Base-by-base conservation (phyloP, 2,113 vertebrate genomes). In the Lampris incognitus region DNA sequence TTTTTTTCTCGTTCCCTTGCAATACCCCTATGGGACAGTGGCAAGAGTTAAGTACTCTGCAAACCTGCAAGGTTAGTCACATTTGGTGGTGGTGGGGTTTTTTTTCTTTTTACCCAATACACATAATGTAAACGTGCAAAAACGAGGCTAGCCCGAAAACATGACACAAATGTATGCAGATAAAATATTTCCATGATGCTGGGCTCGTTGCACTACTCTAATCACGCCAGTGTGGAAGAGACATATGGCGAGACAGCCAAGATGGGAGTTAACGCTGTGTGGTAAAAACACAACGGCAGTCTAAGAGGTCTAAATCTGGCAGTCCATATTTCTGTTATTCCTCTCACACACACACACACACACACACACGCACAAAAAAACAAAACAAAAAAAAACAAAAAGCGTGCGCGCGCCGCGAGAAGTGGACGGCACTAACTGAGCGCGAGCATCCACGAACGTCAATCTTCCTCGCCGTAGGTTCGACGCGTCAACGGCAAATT, bases 101-200 rank as follows among this genome's bases (percentile, higher is more conserved):
- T 24, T 24, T 24, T 24, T 24, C 24, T 24, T 61, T 52, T 46
- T 69, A 6, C 24, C 24, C 24, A 24, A 24, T 24, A 24, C 24
- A 24, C 24, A 24, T 24, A 24, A 24, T 24, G 8, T 5, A 3
- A 73, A 58, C 62, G 39, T 13, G 40, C 11, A 13, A 84, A 84
- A 66, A 79, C 66, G 66, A 39, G 9, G 54, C 85, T 39, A 68
- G 63, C 61, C 50, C 55, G 46, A 74, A 38, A 36, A 39, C 36
- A 72, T 48, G 38, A 70, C 51, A 48, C 54, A 76, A 79, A 75
- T 36, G 39, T 82, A 74, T 83, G 76, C 71, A 81, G 68, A 82
- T 78, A n/a, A 46, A 44, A 73, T 36, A 1, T 70, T 5, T 38
- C 13, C 6, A 38, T 5, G 13, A 1, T 41, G 52, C 36, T 61